Conservation (phyloP, 2,113 vertebrate genomes). For the Platichthys stellatus region DNA sequence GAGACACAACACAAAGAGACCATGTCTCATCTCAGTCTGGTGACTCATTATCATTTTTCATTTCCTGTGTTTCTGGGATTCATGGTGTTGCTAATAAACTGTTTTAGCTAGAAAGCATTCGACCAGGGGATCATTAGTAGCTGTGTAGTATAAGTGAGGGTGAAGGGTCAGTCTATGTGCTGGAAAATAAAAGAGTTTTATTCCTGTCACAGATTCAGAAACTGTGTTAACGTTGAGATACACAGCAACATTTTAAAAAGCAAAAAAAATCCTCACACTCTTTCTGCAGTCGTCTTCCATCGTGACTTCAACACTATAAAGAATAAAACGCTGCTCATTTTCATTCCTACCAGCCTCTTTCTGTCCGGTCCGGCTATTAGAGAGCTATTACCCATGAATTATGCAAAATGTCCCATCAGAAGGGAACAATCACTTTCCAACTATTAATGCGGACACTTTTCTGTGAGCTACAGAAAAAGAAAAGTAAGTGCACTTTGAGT, state of each 20-base stretch:
- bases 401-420: background rate
- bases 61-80: constrained; percentile 35
- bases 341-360: background rate
- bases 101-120: background rate
- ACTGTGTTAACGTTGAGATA: background rate
- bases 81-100: constrained; percentile 10
- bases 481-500: background rate
- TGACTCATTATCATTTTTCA: constrained; percentile 30
- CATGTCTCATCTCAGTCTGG: background rate
- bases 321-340: background rate
- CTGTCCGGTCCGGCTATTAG: background rate
- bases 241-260: no score
- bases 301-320: background rate
- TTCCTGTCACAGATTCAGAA: background rate
- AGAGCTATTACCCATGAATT: background rate
- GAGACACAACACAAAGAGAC: constrained; percentile 20
- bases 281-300: background rate
- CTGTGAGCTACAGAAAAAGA: background rate
- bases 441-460: background rate
- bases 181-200: background rate
- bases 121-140: background rate
- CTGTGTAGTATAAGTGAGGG: background rate
- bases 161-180: background rate
- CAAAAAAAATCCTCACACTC: background rate
- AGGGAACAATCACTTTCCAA: background rate